Evolutionary conservation across 2,113 vertebrate genomes (phyloP).

Genomic region (Gallinago paraguaiae): DNA sequence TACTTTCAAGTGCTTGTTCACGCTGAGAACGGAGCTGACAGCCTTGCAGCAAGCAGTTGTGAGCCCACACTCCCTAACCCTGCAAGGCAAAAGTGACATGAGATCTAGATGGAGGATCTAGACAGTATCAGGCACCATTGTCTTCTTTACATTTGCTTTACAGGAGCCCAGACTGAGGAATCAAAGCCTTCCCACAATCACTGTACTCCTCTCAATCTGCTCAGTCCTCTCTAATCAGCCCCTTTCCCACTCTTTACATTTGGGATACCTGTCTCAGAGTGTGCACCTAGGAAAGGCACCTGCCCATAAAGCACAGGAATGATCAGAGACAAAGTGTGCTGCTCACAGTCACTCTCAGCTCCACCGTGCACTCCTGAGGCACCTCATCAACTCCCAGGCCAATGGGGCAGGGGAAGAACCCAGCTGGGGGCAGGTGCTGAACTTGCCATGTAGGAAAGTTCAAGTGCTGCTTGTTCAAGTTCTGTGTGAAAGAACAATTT

Average conservation of each 20-base stretch:
- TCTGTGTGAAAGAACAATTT: neutral
- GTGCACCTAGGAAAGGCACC: neutral
- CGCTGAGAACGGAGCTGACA: constrained; percentile 39
- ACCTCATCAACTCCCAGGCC: neutral
- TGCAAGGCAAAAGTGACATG: neutral
- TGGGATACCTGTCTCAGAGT: neutral
- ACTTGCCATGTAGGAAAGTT: neutral
- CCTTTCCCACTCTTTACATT: neutral
- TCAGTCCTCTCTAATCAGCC: neutral
- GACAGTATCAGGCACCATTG: rapidly evolving
- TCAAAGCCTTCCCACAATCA: neutral
- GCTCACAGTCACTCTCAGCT: neutral
- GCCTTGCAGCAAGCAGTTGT: constrained; percentile 64
- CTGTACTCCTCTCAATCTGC: neutral
- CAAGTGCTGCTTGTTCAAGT: neutral
- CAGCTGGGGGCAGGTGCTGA: neutral
- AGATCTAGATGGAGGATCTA: neutral
- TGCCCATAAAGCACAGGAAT: neutral
- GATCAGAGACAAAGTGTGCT: neutral
- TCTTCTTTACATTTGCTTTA: neutral
- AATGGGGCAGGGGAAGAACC: neutral
- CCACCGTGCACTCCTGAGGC: neutral
- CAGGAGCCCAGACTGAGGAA: neutral
- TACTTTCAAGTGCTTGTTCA: constrained; percentile 58
- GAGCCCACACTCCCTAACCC: constrained; percentile 71